Conservation (phyloP, 1,140 invertebrate species). For the Plodia interpunctella region DNA sequence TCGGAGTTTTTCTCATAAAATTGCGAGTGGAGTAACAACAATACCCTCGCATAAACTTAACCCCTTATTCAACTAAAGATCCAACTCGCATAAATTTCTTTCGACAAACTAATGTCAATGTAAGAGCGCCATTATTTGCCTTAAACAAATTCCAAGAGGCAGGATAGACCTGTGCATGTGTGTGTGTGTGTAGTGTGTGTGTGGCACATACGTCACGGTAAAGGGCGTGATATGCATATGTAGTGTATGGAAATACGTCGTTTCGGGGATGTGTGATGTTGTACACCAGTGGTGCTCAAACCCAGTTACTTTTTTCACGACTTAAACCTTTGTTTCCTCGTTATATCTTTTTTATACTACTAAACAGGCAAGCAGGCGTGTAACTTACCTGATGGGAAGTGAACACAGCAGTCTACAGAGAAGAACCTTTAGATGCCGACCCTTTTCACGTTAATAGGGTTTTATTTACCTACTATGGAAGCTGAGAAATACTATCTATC, state of each 20-base stretch:
- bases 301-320: no score
- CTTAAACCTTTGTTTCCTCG: no score
- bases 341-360: neutral
- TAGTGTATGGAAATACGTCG: constrained; percentile 74
- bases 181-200: constrained; percentile 32
- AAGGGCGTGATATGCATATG: constrained; percentile 71
- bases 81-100: constrained; percentile 72
- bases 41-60: constrained; percentile 61
- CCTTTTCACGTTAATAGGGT: no score
- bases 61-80: constrained; percentile 68
- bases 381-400: no score
- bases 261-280: constrained; percentile 74
- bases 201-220: constrained; percentile 58
- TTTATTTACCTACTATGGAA: no score
- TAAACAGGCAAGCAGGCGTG: neutral
- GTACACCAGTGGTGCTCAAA: constrained; percentile 3
- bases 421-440: no score
- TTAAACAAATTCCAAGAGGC: constrained; percentile 71
- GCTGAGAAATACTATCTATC: no score
- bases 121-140: constrained; percentile 65
- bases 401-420: no score
- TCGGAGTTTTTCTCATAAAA: constrained; percentile 28
- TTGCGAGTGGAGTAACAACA: constrained; percentile 48
- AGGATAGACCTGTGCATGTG: constrained; percentile 26
- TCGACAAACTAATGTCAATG: constrained; percentile 75